Percentiles rank a stretch among this genome's conserved stretches.
Evolutionary conservation across 2,888 invertebrate species (phyloP).

Genomic region (Mycalesis mineus): DNA sequence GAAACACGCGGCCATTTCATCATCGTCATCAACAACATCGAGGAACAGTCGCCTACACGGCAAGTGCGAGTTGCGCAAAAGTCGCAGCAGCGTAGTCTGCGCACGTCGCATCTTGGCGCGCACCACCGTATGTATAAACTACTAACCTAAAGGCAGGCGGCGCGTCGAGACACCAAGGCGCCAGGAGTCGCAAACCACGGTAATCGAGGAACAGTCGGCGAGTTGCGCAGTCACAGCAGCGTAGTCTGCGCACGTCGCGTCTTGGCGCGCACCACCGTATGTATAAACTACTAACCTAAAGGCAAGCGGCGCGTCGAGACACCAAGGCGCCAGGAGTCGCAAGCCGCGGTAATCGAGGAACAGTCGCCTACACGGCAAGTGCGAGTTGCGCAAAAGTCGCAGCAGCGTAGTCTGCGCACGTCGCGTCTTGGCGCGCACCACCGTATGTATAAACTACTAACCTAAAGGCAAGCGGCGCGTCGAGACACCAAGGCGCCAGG

Average conservation of each 20-base stretch:
- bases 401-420: too few relatives aligned
- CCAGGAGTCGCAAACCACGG: slow-evolving; percentile 92
- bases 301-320: slow-evolving; percentile 83
- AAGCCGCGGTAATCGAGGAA: slow-evolving; percentile 98
- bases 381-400: too few relatives aligned
- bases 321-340: slow-evolving; percentile 94
- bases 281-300: slow-evolving; percentile 69
- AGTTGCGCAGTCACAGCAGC: slow-evolving; percentile 86
- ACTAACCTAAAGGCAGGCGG: slow-evolving; percentile 69
- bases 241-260: slow-evolving; percentile 85
- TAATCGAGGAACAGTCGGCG: slow-evolving; percentile 94
- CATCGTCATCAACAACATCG: too few relatives aligned
- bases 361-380: too few relatives aligned
- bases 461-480: slow-evolving; percentile 77
- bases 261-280: slow-evolving; percentile 95
- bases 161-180: slow-evolving; percentile 94
- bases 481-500: slow-evolving; percentile 95
- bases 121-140: too few relatives aligned
- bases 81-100: too few relatives aligned
- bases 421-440: too few relatives aligned
- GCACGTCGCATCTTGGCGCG: too few relatives aligned
- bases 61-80: too few relatives aligned
- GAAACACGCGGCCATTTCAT: slow-evolving; percentile 18
- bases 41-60: too few relatives aligned
- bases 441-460: too few relatives aligned